Conservation (phyloP, 2,113 vertebrate species). For the Plecturocebus donacophilus region DNA sequence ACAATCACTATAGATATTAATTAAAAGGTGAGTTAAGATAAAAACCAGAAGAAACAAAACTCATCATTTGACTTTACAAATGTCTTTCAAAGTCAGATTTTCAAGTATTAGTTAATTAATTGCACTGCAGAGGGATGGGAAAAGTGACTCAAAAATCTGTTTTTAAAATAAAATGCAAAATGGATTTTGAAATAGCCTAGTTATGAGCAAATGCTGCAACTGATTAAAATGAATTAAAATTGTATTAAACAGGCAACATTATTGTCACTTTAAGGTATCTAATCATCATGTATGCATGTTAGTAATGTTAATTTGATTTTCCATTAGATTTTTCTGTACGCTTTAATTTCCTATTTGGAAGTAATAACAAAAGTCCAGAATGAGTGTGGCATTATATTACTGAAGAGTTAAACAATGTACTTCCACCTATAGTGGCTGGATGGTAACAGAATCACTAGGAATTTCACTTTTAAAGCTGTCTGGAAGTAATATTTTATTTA, state of each 20-base stretch:
- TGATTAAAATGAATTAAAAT: conserved; percentile 9
- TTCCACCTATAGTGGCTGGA: neutral
- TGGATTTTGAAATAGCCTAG: neutral
- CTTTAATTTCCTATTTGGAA: conserved; percentile 14
- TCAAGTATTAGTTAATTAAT: neutral
- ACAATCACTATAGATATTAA: conserved; percentile 38
- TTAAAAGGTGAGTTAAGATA: conserved; percentile 20
- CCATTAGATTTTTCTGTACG: neutral
- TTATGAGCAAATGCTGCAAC: neutral
- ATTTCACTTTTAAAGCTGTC: neutral
- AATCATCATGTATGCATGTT: neutral
- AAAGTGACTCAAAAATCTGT: neutral
- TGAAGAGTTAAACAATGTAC: neutral
- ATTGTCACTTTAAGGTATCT: conserved; percentile 8
- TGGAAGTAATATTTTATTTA: neutral
- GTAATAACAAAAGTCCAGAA: neutral
- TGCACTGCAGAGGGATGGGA: neutral
- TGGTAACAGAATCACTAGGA: neutral
- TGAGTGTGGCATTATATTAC: neutral
- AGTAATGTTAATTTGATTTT: conserved; percentile 25
- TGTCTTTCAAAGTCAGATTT: neutral
- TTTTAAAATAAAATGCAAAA: neutral
- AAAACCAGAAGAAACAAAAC: neutral
- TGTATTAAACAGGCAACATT: neutral
- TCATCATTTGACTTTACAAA: neutral